These are phyloP conservation scores for Philopotamus ludificatus DNA, from an alignment of 1,140 invertebrate genomes.

Conservation along the genomic window DNA sequence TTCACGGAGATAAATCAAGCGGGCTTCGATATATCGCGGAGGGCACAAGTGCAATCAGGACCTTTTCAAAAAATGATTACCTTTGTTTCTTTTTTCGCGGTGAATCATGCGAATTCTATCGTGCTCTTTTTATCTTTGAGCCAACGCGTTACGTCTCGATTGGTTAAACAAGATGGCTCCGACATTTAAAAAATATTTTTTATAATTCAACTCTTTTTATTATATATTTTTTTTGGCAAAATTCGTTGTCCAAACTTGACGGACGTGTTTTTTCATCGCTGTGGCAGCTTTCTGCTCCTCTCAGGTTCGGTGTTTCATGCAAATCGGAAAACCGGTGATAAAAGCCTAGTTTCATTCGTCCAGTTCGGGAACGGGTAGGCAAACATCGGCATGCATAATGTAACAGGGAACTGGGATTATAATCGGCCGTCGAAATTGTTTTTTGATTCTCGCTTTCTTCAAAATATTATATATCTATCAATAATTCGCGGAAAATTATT, in stretches of 20 bases:
- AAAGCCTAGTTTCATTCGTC: constrained; percentile 5
- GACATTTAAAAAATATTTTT: too few species aligned
- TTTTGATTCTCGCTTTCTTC: neutral
- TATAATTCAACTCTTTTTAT: too few species aligned
- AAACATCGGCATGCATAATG: constrained; percentile 16
- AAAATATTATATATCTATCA: too few species aligned
- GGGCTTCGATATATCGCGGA: constrained; percentile 15
- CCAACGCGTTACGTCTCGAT: too few species aligned
- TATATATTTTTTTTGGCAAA: too few species aligned
- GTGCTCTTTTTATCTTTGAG: too few species aligned
- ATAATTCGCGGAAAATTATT: too few species aligned
- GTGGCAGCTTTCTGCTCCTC: neutral
- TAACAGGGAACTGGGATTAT: neutral
- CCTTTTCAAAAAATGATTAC: constrained; percentile 1
- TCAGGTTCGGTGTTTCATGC: constrained; percentile 6
- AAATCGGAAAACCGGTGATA: constrained; percentile 16
- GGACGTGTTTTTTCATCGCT: neutral
- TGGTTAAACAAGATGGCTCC: too few species aligned
- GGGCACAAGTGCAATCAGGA: constrained; percentile 18
- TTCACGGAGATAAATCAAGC: constrained; percentile 26
- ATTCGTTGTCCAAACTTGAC: too few species aligned
- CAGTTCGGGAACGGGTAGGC: neutral
- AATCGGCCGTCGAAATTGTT: constrained; percentile 2
- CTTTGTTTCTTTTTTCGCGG: neutral
- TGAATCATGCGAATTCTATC: too few species aligned